Conservation (phyloP, 2,888 invertebrate species). For the Scelioninae gen. 1 region DNA sequence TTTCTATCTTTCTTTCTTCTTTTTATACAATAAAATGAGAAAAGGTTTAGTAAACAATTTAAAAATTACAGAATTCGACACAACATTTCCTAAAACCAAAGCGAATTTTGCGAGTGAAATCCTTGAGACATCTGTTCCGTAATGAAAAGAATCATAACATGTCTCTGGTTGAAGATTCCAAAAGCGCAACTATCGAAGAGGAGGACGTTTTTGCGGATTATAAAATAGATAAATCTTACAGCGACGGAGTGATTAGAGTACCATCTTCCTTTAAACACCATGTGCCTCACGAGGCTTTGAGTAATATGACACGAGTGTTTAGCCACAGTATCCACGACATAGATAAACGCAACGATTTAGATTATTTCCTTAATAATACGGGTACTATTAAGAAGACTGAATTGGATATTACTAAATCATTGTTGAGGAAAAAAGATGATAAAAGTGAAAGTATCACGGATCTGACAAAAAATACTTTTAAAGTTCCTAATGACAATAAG, state of each 20-base stretch:
- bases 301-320: slow-evolving; percentile 75
- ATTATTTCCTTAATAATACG: slow-evolving; percentile 78
- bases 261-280: slow-evolving; percentile 37
- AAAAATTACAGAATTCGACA: slow-evolving; percentile 23
- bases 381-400: slow-evolving; percentile 75
- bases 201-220: slow-evolving; percentile 74
- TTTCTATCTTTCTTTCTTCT: too few species aligned
- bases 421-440: slow-evolving; percentile 67
- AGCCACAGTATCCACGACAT: slow-evolving; percentile 81
- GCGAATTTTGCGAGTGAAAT: slow-evolving; percentile 86
- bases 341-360: slow-evolving; percentile 81
- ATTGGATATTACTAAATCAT: slow-evolving; percentile 72
- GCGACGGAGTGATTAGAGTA: slow-evolving; percentile 78
- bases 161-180: slow-evolving; percentile 54
- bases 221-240: slow-evolving; percentile 80
- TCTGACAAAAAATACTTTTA: slow-evolving; percentile 33
- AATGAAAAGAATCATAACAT: slow-evolving; percentile 77
- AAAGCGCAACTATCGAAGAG: slow-evolving; percentile 76
- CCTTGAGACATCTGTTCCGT: slow-evolving; percentile 85
- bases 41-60: too few species aligned
- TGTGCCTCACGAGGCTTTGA: slow-evolving; percentile 69
- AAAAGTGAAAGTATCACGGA: slow-evolving; percentile 52
- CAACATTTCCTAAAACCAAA: slow-evolving; percentile 76
- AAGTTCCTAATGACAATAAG: slow-evolving; percentile 37
- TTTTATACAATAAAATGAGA: too few species aligned